A percentile compares a stretch with the other conserved stretches of the same genome.
phyloP scores from a whole-genome alignment of 2,113 vertebrate genomes.

The Chitala chitala region DNA sequence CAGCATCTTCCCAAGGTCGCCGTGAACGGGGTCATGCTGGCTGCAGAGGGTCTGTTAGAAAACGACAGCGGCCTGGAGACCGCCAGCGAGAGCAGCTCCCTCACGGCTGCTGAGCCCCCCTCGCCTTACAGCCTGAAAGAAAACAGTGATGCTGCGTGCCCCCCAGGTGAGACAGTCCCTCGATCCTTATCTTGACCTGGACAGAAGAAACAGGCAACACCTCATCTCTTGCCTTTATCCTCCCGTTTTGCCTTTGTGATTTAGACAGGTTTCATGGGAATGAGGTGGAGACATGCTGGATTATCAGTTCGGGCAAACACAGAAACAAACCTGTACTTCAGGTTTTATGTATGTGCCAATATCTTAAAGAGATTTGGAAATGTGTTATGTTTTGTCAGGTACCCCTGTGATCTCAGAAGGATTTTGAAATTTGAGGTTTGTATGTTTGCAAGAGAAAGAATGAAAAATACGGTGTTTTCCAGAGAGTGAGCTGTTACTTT shows the following conservation, averaged over 20 bases:
- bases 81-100: constrained; percentile 64
- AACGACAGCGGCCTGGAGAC: constrained; percentile 59
- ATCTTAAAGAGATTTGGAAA: background rate
- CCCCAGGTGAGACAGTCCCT: constrained; percentile 48
- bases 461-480: background rate
- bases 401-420: background rate
- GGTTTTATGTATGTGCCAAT: background rate
- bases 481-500: background rate
- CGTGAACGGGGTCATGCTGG: constrained; percentile 51
- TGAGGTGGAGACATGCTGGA: background rate
- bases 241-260: background rate
- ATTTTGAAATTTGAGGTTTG: background rate
- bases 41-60: constrained; percentile 52
- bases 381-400: background rate
- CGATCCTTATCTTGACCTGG: no score
- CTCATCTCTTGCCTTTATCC: background rate
- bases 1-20: constrained; percentile 46
- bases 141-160: constrained; percentile 58
- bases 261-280: background rate
- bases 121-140: constrained; percentile 68
- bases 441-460: no score
- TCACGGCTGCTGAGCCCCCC: constrained; percentile 60
- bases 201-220: background rate
- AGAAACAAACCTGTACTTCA: background rate
- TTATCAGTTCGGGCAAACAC: background rate